Conservation (phyloP, 2,113 vertebrate species). For the Acinonyx jubatus region DNA sequence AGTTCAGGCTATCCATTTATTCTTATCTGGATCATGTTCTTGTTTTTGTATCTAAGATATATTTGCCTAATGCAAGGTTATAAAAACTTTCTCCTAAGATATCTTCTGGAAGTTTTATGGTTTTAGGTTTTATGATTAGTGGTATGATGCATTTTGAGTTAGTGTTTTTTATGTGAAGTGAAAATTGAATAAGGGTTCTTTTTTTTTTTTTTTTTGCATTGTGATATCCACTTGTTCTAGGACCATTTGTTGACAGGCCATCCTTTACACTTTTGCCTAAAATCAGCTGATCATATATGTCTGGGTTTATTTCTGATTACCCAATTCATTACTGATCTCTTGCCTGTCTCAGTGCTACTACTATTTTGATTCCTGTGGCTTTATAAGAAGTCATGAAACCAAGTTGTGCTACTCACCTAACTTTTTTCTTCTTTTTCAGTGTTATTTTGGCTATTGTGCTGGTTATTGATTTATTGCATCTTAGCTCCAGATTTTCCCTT, state of each 20-base stretch:
- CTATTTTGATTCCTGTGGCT: neutral
- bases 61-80: neutral
- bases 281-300: neutral
- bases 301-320: neutral
- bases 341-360: neutral
- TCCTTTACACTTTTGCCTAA: slow-evolving; percentile 2
- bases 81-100: neutral
- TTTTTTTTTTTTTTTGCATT: neutral
- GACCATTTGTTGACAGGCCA: slow-evolving; percentile 6
- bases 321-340: neutral
- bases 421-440: slow-evolving; percentile 10
- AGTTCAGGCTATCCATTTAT: neutral
- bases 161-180: neutral
- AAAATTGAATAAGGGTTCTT: neutral
- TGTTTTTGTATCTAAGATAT: neutral
- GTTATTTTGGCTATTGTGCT: neutral
- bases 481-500: neutral
- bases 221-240: neutral
- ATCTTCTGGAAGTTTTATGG: neutral
- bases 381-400: neutral
- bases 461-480: neutral
- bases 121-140: neutral
- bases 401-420: neutral
- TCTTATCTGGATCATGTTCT: neutral
- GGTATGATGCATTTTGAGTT: neutral